phyloP scores from a whole-genome alignment of 2,888 invertebrate species.

The Acheta domesticus region DNA sequence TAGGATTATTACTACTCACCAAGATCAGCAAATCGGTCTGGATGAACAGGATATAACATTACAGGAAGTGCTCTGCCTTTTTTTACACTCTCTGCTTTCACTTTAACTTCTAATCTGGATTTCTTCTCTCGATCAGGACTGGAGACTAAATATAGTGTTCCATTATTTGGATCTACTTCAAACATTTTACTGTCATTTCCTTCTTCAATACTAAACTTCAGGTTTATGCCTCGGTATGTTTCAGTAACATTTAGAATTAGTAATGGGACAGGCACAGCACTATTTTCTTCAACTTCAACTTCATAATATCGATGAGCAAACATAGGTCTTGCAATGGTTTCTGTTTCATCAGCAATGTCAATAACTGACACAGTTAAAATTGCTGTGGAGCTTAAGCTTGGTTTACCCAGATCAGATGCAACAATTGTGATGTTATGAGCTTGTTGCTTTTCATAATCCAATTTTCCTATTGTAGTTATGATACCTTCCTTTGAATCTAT shows the following conservation, averaged over 20 bases:
- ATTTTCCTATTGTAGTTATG: slow-evolving; percentile 67
- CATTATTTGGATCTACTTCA: slow-evolving; percentile 71
- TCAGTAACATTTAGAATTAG: slow-evolving; percentile 74
- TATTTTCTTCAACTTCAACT: slow-evolving; percentile 78
- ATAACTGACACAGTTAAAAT: slow-evolving; percentile 64
- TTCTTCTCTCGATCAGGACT: slow-evolving; percentile 72
- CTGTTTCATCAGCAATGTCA: slow-evolving; percentile 60
- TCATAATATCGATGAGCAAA: slow-evolving; percentile 67
- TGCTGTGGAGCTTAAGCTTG: slow-evolving; percentile 76
- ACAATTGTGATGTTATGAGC: slow-evolving; percentile 73
- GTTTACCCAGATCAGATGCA: slow-evolving; percentile 81
- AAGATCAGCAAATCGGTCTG: slow-evolving; percentile 67
- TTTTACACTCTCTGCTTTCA: slow-evolving; percentile 56
- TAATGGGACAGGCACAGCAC: slow-evolving; percentile 68
- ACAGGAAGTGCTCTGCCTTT: slow-evolving; percentile 62
- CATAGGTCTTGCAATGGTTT: slow-evolving; percentile 46
- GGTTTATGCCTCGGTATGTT: slow-evolving; percentile 58
- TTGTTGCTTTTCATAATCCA: slow-evolving; percentile 66
- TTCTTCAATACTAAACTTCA: slow-evolving; percentile 41
- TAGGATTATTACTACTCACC: slow-evolving; percentile 48
- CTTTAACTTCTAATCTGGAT: slow-evolving; percentile 60
- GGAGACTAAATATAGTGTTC: slow-evolving; percentile 67
- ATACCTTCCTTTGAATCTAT: slow-evolving; percentile 84
- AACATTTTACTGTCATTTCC: slow-evolving; percentile 57
- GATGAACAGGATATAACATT: slow-evolving; percentile 72